Conservation (phyloP, 2,113 vertebrate species). For the Melanotaenia duboulayi region DNA sequence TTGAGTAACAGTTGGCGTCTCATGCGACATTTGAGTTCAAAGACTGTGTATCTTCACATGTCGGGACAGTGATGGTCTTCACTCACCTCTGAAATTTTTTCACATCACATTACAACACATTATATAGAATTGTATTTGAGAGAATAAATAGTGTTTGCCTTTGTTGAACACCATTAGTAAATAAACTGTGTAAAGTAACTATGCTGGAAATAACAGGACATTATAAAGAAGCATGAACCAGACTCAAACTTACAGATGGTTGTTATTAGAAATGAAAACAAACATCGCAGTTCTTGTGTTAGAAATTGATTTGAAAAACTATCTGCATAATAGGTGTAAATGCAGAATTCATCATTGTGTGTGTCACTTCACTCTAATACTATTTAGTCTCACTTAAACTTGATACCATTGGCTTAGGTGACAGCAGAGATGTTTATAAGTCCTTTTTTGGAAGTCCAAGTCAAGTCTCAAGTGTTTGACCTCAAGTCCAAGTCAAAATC, state of each 20-base stretch:
- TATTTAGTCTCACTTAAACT: neutral
- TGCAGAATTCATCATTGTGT: neutral
- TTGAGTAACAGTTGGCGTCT: constrained; percentile 57
- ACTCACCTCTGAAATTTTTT: neutral
- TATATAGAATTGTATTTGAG: neutral
- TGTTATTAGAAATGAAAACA: neutral
- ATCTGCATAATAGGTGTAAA: constrained; percentile 16
- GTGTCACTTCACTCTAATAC: neutral
- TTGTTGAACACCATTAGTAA: constrained; percentile 28
- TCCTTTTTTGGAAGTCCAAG: too few species aligned
- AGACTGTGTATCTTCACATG: constrained; percentile 5
- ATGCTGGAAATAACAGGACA: too few species aligned
- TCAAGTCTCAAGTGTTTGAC: too few species aligned
- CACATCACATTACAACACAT: constrained; percentile 14
- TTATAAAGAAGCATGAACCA: neutral
- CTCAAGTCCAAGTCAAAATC: too few species aligned
- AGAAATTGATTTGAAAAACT: constrained; percentile 8
- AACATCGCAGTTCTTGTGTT: neutral
- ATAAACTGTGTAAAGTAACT: neutral
- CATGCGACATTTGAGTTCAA: constrained; percentile 60
- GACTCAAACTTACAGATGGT: neutral
- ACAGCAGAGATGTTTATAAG: too few species aligned
- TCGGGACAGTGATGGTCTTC: neutral
- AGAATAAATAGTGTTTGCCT: constrained; percentile 25
- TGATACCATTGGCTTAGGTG: constrained; percentile 16